A percentile compares a stretch with the other conserved stretches of the same genome.
Evolutionary conservation across 1,140 invertebrate species (phyloP).

Genomic region (Dreissena polymorpha): DNA sequence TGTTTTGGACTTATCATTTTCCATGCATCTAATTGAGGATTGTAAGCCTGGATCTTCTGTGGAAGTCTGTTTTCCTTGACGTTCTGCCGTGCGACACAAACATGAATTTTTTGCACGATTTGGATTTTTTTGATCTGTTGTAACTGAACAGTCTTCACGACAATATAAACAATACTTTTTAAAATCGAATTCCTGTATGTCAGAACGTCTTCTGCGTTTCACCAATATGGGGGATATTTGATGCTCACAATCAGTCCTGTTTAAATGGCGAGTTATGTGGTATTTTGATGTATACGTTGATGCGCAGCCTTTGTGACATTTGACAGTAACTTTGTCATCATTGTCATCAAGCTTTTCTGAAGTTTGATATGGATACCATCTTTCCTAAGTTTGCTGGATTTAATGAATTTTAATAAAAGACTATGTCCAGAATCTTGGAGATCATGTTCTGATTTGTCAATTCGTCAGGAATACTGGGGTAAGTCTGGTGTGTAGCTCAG

Average conservation of each 20-base stretch:
- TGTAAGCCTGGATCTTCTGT: conserved; percentile 5
- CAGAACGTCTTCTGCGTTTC: conserved; percentile 24
- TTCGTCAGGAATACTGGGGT: too few species aligned
- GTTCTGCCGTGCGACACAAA: conserved; percentile 1
- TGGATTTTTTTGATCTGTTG: conserved; percentile 1
- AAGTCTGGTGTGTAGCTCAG: too few species aligned
- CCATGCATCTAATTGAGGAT: background rate
- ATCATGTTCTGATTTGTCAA: too few species aligned
- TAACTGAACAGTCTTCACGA: conserved; percentile 15
- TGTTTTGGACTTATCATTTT: conserved; percentile 6
- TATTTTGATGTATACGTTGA: conserved; percentile 25
- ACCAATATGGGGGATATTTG: background rate
- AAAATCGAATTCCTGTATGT: conserved; percentile 9
- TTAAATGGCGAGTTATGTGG: conserved; percentile 6
- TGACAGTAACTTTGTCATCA: background rate
- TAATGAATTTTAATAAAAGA: too few species aligned
- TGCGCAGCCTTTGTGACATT: conserved; percentile 37
- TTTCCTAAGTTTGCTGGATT: too few species aligned
- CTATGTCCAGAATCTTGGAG: too few species aligned
- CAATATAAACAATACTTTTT: conserved; percentile 33
- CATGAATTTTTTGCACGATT: conserved; percentile 5
- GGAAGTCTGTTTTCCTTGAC: background rate
- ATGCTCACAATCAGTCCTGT: background rate
- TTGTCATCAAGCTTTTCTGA: too few species aligned
- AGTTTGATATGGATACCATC: too few species aligned